Conservation (phyloP, 2,888 invertebrate genomes). For the Volucella zonaria region DNA sequence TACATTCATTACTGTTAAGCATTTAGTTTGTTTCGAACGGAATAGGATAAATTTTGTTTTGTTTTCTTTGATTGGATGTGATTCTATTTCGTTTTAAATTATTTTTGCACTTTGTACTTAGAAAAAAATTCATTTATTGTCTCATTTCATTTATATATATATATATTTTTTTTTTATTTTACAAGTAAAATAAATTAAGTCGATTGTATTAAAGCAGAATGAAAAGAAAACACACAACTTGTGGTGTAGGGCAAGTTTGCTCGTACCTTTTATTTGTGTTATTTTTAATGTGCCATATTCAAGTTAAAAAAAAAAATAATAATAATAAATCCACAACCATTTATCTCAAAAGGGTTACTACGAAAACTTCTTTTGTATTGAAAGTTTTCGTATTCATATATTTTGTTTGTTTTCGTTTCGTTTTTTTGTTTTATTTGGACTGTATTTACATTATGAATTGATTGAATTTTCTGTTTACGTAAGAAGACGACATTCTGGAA, state of each 20-base stretch:
- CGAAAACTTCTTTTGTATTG: constrained; percentile 3
- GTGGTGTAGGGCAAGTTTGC: constrained; percentile 6
- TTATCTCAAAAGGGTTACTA: constrained; percentile 22
- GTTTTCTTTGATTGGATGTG: constrained; percentile 4
- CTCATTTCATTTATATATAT: not conserved
- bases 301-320: constrained; percentile 14
- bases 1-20: not conserved
- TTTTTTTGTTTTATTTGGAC: constrained; percentile 17
- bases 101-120: constrained; percentile 43
- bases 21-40: not conserved
- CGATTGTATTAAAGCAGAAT: constrained; percentile 1
- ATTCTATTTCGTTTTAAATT: constrained; percentile 16
- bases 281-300: constrained; percentile 62
- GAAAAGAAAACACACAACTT: constrained; percentile 24
- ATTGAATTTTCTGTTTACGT: constrained; percentile 24
- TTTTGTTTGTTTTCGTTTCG: constrained; percentile 17
- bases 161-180: constrained; percentile 26
- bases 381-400: not conserved
- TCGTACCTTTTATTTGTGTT: constrained; percentile 31
- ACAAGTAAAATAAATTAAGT: no score
- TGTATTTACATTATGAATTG: constrained; percentile 1
- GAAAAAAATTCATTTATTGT: constrained; percentile 16
- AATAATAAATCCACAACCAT: not conserved
- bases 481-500: constrained; percentile 39
- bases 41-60: not conserved